Evolutionary conservation across 1,140 invertebrate genomes (phyloP).

Genomic region (Tetramorium simillimum): DNA sequence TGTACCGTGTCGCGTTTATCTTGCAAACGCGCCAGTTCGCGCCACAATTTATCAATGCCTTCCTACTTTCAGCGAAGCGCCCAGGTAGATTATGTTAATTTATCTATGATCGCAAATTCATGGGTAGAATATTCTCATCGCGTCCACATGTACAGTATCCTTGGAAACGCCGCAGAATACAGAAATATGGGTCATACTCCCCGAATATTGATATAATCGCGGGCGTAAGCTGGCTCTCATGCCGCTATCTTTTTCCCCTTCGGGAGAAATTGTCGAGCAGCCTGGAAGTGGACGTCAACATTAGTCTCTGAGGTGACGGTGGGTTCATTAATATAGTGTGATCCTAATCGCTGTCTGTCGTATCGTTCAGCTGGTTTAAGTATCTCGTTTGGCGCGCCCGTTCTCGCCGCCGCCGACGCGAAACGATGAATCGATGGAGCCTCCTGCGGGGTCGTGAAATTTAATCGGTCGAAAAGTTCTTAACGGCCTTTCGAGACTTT

Average conservation of each 20-base stretch:
- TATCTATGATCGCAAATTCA: constrained; percentile 20
- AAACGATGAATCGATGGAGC: constrained; percentile 65
- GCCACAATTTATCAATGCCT: not conserved
- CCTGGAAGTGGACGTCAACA: not conserved
- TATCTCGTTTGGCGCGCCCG: constrained; percentile 29
- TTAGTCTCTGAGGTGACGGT: not conserved
- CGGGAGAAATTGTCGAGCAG: not conserved
- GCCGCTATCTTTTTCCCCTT: not conserved
- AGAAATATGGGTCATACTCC: constrained; percentile 13
- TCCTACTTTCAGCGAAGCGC: not conserved
- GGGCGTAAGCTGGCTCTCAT: not conserved
- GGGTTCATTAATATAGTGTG: constrained; percentile 42
- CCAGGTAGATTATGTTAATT: constrained; percentile 22
- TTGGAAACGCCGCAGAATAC: constrained; percentile 15
- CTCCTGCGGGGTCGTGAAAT: constrained; percentile 60
- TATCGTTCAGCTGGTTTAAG: constrained; percentile 45
- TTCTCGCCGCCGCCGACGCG: not conserved
- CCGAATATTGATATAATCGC: constrained; percentile 8
- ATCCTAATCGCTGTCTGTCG: constrained; percentile 52
- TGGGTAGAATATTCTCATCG: constrained; percentile 6
- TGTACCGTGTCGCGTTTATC: not conserved
- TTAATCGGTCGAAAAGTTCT: constrained; percentile 70
- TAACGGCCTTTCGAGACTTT: constrained; percentile 50
- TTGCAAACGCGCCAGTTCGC: not conserved
- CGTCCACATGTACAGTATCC: not conserved